phyloP scores from a whole-genome alignment of 2,888 invertebrate species.

The Dynastes grantii region DNA sequence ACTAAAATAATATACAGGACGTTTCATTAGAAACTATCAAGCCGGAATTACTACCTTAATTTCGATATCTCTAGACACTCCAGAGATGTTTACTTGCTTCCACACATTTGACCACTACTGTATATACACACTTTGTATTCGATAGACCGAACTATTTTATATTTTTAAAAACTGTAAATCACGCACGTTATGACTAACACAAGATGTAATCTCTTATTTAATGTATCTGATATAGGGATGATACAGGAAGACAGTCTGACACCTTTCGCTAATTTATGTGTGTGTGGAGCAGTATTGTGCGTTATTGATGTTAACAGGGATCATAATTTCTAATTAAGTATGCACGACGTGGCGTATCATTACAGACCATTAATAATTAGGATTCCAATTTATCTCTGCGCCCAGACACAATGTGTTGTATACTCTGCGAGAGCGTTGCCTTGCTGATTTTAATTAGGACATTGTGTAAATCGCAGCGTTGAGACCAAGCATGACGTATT shows the following conservation, averaged over 20 bases:
- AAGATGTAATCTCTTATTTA: constrained; percentile 20
- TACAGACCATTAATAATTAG: constrained; percentile 46
- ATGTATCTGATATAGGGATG: constrained; percentile 22
- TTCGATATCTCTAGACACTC: too few species aligned
- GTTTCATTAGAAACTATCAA: too few species aligned
- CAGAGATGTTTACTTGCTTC: too few species aligned
- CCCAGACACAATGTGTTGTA: constrained; percentile 18
- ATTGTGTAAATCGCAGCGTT: not conserved
- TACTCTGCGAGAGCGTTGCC: constrained; percentile 1
- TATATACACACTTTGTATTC: too few species aligned
- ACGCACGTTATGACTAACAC: not conserved
- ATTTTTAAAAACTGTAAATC: not conserved
- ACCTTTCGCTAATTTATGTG: constrained; percentile 32
- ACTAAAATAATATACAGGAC: too few species aligned
- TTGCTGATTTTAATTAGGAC: constrained; percentile 15
- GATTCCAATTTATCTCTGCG: constrained; percentile 39
- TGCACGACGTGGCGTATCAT: constrained; percentile 33
- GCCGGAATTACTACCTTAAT: too few species aligned
- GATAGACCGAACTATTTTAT: too few species aligned
- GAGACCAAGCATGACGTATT: not conserved
- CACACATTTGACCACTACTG: too few species aligned
- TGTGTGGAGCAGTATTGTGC: constrained; percentile 21
- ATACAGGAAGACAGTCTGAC: constrained; percentile 36
- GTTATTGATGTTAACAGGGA: constrained; percentile 42
- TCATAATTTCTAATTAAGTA: constrained; percentile 46